Conservation (phyloP, 2,113 vertebrate genomes). For the Pandion haliaetus region DNA sequence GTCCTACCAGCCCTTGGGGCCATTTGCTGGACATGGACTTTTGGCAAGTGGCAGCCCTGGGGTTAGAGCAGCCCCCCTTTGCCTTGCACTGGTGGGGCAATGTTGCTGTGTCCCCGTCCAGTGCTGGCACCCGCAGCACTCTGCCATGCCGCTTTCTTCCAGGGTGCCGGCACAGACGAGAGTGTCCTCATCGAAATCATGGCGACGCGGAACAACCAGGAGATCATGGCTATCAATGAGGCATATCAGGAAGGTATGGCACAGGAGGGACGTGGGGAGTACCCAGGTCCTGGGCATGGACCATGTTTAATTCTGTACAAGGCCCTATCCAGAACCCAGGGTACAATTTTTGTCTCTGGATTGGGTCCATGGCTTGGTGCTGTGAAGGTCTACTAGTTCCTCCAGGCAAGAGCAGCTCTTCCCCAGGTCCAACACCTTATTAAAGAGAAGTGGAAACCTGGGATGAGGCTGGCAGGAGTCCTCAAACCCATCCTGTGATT, state of each 20-base stretch:
- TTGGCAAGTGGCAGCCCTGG: not conserved
- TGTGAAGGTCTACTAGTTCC: not conserved
- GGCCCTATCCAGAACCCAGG: not conserved
- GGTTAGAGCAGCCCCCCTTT: not conserved
- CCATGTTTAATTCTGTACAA: rapidly evolving
- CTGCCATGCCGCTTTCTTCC: not conserved
- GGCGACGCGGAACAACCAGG: constrained; percentile 86
- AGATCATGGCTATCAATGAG: constrained; percentile 86
- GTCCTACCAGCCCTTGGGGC: not conserved
- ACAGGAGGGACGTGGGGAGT: constrained; percentile 15
- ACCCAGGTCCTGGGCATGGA: not conserved
- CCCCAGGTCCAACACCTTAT: not conserved
- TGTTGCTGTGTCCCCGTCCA: not conserved
- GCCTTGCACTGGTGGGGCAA: not conserved
- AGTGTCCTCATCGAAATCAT: constrained; percentile 92
- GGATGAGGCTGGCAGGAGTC: not conserved
- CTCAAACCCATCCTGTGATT: not conserved
- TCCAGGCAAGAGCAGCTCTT: not conserved
- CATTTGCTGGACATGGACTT: not conserved
- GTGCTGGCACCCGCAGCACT: not conserved
- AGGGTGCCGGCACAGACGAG: constrained; percentile 96
- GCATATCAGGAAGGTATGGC: constrained; percentile 74
- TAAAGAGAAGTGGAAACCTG: not conserved
- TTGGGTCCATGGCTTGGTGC: not conserved
- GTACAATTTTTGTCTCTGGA: not conserved